A percentile compares a stretch with the other conserved stretches of the same genome.
Conservation (phyloP, 2,113 vertebrate species). For the Carassius gibelio region DNA sequence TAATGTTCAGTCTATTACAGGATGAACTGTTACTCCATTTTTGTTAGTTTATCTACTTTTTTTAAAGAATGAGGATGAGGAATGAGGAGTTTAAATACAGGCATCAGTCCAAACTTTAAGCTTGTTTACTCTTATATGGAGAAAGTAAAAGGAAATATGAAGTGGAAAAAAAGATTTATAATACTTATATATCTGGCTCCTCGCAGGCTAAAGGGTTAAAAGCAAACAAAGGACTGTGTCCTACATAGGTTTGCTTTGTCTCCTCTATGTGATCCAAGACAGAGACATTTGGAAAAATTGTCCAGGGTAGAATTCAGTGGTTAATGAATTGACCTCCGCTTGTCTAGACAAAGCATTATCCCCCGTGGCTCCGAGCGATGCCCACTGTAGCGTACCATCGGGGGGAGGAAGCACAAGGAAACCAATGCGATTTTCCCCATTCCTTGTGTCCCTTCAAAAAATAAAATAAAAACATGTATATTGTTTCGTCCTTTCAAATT, state of each 20-base stretch:
- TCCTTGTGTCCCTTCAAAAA: not conserved
- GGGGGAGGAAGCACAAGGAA: conserved; percentile 19
- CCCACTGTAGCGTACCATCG: conserved; percentile 29
- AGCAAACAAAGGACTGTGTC: not conserved
- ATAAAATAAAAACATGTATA: not conserved
- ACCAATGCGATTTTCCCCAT: not conserved
- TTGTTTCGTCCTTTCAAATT: conserved; percentile 1
- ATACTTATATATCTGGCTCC: too few relatives aligned
- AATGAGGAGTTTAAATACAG: not conserved
- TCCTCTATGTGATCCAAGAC: conserved; percentile 9
- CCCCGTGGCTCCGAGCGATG: conserved; percentile 53
- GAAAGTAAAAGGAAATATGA: not conserved
- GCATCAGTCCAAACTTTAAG: not conserved
- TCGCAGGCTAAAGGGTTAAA: not conserved
- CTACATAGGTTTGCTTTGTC: conserved; percentile 28
- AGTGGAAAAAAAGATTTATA: not conserved
- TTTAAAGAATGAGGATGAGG: conserved; percentile 35
- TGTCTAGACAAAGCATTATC: conserved; percentile 75
- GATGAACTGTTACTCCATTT: conserved; percentile 63
- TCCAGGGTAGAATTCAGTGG: conserved; percentile 54
- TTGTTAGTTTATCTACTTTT: conserved; percentile 73
- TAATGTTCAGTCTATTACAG: conserved; percentile 70
- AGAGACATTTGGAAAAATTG: conserved; percentile 28
- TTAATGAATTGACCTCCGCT: conserved; percentile 69
- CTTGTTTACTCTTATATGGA: not conserved